phyloP scores from a whole-genome alignment of 92 coral and sea anemone species.

The Umimayanthus chanpuru region DNA sequence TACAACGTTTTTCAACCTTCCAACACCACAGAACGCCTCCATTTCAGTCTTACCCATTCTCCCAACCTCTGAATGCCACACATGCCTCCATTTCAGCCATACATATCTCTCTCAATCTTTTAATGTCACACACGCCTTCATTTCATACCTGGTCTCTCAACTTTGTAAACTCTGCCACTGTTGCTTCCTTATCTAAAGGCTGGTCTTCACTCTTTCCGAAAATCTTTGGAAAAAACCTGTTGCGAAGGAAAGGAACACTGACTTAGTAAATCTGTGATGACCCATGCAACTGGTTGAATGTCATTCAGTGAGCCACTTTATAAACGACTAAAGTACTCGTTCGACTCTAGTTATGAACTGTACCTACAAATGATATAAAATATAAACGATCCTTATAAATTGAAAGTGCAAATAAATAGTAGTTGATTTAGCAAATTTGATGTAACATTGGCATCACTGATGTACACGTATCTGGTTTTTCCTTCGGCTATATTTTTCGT shows the following conservation, averaged over 20 bases:
- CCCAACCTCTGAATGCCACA: constrained; percentile 59
- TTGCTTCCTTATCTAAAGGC: constrained; percentile 85
- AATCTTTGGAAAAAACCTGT: constrained; percentile 92
- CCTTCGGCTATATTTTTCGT: neutral
- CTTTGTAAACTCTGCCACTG: constrained; percentile 57
- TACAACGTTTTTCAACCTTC: no score
- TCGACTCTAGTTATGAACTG: no score
- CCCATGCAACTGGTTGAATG: neutral
- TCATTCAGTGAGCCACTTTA: neutral
- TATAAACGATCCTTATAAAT: no score
- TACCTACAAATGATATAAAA: no score
- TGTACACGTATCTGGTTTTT: neutral
- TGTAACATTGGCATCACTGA: neutral
- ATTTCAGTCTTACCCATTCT: constrained; percentile 63
- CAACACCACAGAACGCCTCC: neutral
- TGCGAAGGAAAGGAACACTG: neutral
- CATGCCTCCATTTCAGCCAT: no score
- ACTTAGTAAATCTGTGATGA: neutral
- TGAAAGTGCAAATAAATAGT: no score
- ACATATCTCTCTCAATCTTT: no score
- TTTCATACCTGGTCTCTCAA: no score
- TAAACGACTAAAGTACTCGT: no score
- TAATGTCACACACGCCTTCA: no score
- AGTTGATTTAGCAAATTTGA: no score
- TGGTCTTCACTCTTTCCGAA: constrained; percentile 90